Percentiles rank a stretch among this genome's conserved stretches.
Conservation (phyloP, 1,140 invertebrate species). For the Calliphora vicina region DNA sequence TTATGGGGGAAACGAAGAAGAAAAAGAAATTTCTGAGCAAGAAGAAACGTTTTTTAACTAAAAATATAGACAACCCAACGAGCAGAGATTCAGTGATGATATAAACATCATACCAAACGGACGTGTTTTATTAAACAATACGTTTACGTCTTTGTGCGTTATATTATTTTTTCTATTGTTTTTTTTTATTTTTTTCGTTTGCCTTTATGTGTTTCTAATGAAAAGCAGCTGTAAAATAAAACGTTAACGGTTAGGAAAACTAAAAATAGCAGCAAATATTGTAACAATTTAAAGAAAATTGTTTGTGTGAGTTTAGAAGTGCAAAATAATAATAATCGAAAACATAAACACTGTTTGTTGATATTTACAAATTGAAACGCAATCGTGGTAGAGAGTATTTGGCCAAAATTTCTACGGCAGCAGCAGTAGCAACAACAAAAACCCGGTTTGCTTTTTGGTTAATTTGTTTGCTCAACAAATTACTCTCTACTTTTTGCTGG, state of each 20-base stretch:
- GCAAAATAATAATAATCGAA: not conserved
- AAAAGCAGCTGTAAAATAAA: not conserved
- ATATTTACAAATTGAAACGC: too few relatives aligned
- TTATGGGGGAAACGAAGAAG: not conserved
- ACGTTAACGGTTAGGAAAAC: constrained; percentile 1
- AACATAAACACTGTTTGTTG: not conserved
- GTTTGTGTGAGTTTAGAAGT: not conserved
- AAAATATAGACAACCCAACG: not conserved
- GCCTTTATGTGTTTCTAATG: not conserved
- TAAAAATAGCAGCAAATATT: not conserved
- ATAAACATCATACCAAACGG: not conserved
- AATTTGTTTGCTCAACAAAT: not conserved
- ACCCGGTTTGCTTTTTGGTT: not conserved
- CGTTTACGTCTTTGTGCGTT: too few relatives aligned
- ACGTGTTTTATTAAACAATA: not conserved
- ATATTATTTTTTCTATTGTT: not conserved
- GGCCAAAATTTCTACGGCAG: too few relatives aligned
- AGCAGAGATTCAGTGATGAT: constrained; percentile 18
- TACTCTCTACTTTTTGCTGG: not conserved
- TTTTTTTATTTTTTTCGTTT: not conserved
- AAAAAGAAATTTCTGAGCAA: not conserved
- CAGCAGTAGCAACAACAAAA: not conserved
- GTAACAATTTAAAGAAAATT: not conserved
- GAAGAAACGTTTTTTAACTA: not conserved
- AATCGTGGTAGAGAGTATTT: too few relatives aligned